These are phyloP conservation scores for Iphiclides podalirius DNA, from an alignment of 2,888 invertebrate species.

Conservation along the genomic window DNA sequence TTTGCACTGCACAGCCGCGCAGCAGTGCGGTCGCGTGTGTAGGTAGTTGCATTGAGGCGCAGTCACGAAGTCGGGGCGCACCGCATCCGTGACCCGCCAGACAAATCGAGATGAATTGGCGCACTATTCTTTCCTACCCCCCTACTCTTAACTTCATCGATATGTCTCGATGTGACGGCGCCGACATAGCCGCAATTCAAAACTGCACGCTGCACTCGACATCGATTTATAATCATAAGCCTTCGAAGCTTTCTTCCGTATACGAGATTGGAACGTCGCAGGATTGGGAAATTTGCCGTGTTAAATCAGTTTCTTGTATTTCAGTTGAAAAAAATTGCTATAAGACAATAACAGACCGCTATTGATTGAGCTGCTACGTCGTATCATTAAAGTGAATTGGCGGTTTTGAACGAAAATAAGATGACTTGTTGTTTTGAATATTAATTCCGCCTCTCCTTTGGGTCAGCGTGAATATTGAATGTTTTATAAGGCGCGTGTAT, in stretches of 20 bases:
- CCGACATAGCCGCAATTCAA: conserved; percentile 46
- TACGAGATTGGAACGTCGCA: too few relatives aligned
- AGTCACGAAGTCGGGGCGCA: conserved; percentile 60
- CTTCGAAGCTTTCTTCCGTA: neutral
- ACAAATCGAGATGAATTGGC: conserved; percentile 77
- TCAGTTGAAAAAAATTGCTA: too few relatives aligned
- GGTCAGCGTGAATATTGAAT: conserved; percentile 22
- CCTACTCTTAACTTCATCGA: conserved; percentile 29
- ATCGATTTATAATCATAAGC: conserved; percentile 2
- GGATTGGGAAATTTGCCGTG: too few relatives aligned
- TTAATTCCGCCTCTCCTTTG: conserved; percentile 13
- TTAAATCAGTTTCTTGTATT: too few relatives aligned
- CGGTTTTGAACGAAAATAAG: neutral
- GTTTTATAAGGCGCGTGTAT: conserved; percentile 21
- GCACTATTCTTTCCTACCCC: conserved; percentile 52
- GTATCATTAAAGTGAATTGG: too few relatives aligned
- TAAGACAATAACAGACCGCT: too few relatives aligned
- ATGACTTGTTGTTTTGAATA: neutral
- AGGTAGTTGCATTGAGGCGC: conserved; percentile 32
- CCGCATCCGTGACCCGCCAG: conserved; percentile 58
- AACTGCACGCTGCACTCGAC: conserved; percentile 28
- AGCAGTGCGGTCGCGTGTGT: conserved; percentile 39
- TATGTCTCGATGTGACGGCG: conserved; percentile 45
- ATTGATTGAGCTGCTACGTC: too few relatives aligned
- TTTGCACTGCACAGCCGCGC: too few relatives aligned